Evolutionary conservation across 2,797 vertebrate genomes (phyloP), one percentile per base, ranked within the genome.

Genomic region (Tokudaia muenninki): DNA sequence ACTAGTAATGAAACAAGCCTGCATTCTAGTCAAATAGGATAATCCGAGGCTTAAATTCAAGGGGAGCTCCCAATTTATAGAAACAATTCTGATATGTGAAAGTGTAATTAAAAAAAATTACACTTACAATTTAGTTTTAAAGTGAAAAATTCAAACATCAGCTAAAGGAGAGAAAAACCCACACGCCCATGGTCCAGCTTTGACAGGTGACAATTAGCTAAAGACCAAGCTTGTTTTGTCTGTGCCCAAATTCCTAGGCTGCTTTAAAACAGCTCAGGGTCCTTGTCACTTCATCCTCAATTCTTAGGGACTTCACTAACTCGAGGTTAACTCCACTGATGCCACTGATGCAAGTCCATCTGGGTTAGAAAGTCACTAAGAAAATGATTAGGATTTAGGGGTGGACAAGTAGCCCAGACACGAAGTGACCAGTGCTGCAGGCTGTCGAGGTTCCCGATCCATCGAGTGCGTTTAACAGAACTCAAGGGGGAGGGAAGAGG

Each of bases 401-500:
- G 74, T 22, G 44, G 12, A 72, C 21, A 14, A 14, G 29, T 1
- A 41, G 44, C 22, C n/a, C 29, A n/a, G 24, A 8, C 1, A 1
- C 0, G 6, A 37, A 63, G 41, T 16, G 6, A 3, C 21, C 29
- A 4, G n/a, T 4, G 2, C 17, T 11, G 22, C 4, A n/a, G 47
- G 77, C n/a, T n/a, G 44, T 37, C 78, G 0, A 6, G 14, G 63
- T 1, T 19, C 41, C 44, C 0, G 4, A 7, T 0, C 6, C 17
- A 31, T 31, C 31, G 4, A 55, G 21, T 4, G 6, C 41, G 22
- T 31, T 21, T 3, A 47, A 44, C 41, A 63, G 41, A 44, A 41
- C 82, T 52, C 11, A 52, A 52, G 41, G 41, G 41, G 41, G 41
- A 41, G 41, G 41, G 41, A 41, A 41, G 41, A 41, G 41, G 41